Percentiles rank a stretch among this genome's conserved stretches.
These are phyloP conservation scores for Mus spretus DNA, from an alignment of 2,797 vertebrate genomes.

Conservation along the genomic window DNA sequence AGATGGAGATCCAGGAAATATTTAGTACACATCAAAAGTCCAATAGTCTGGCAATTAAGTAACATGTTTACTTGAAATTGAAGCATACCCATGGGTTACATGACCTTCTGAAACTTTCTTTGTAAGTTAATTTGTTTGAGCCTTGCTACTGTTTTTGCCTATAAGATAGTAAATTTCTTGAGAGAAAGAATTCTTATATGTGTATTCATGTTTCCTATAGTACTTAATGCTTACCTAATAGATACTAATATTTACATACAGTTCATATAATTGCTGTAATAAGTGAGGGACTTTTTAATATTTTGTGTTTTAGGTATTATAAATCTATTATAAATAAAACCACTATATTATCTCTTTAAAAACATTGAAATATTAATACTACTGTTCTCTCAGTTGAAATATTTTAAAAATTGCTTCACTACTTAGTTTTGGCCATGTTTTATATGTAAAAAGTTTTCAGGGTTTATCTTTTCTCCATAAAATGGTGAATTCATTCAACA, in stretches of 20 bases:
- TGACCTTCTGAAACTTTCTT: neutral
- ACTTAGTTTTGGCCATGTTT: slow-evolving; percentile 49
- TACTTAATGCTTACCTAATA: neutral
- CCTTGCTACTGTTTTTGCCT: neutral
- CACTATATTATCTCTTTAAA: slow-evolving; percentile 54
- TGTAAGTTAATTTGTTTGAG: neutral
- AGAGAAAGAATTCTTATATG: neutral
- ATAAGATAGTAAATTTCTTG: neutral
- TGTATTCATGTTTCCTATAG: neutral
- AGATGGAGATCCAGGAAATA: neutral
- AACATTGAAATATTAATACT: slow-evolving; percentile 40
- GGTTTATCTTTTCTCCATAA: slow-evolving; percentile 48
- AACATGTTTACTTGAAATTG: neutral
- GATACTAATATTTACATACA: slow-evolving; percentile 19
- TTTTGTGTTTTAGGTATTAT: neutral
- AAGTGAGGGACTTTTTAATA: slow-evolving; percentile 29
- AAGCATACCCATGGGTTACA: neutral
- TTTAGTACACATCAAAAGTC: neutral
- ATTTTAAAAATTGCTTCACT: slow-evolving; percentile 24
- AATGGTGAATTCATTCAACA: slow-evolving; percentile 53
- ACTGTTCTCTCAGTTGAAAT: neutral
- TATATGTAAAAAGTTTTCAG: slow-evolving; percentile 7
- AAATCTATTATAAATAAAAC: neutral
- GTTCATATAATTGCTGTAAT: slow-evolving; percentile 22
- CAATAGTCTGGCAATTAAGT: neutral